These are phyloP conservation scores for Nomada hirtipes DNA, from an alignment of 2,888 invertebrate species.

Conservation along the genomic window DNA sequence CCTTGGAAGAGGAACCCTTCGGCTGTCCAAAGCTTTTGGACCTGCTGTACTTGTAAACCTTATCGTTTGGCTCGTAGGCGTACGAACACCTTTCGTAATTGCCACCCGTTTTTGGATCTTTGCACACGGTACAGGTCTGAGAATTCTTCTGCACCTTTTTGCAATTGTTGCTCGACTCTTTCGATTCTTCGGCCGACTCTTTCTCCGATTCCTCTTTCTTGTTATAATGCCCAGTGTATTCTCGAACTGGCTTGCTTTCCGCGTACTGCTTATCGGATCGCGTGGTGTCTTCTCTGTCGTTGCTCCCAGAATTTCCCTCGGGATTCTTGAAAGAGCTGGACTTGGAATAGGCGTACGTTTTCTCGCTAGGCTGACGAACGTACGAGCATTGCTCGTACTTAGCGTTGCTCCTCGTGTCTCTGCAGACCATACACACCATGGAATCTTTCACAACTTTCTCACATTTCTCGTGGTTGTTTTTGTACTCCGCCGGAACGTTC, in stretches of 20 bases:
- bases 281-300: not conserved
- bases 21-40: constrained; percentile 77
- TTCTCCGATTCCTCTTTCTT: not conserved
- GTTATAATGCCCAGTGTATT: not conserved
- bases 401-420: constrained; percentile 90
- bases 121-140: constrained; percentile 86
- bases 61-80: constrained; percentile 84
- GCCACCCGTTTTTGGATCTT: constrained; percentile 85
- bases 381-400: constrained; percentile 94
- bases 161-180: constrained; percentile 59
- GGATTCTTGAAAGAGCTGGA: constrained; percentile 83
- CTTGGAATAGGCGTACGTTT: constrained; percentile 82
- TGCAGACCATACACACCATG: constrained; percentile 91
- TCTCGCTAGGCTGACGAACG: constrained; percentile 89
- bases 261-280: constrained; percentile 6
- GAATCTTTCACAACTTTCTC: constrained; percentile 88
- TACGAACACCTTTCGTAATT: constrained; percentile 87
- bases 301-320: constrained; percentile 64
- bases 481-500: constrained; percentile 87
- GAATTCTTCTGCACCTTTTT: constrained; percentile 79
- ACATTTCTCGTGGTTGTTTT: constrained; percentile 88
- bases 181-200: constrained; percentile 15
- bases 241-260: constrained; percentile 9
- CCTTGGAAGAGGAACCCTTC: constrained; percentile 11
- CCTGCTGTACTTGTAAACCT: constrained; percentile 78